These are phyloP conservation scores for Argyrosomus japonicus DNA, from an alignment of 2,113 vertebrate species.

Conservation along the genomic window DNA sequence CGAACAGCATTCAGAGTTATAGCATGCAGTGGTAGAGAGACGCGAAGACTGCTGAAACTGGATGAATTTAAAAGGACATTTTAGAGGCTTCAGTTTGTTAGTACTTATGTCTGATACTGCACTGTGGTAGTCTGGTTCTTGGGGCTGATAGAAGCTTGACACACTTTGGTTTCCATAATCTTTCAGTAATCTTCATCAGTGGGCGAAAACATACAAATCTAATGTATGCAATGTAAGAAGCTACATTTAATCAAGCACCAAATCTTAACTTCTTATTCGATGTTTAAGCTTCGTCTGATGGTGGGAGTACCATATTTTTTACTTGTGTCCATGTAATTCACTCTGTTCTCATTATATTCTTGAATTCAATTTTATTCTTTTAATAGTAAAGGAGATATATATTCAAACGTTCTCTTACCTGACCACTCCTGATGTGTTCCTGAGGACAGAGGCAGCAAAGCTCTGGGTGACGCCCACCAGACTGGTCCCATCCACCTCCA, in stretches of 20 bases:
- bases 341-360: background rate
- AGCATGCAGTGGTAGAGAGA: background rate
- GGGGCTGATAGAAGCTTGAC: constrained; percentile 36
- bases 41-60: background rate
- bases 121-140: background rate
- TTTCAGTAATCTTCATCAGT: constrained; percentile 45
- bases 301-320: background rate
- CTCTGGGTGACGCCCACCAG: constrained; percentile 98
- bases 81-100: background rate
- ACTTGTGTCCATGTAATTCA: background rate
- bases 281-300: background rate
- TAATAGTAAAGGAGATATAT: too few species aligned
- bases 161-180: constrained; percentile 47
- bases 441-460: constrained; percentile 97
- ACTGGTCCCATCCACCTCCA: constrained; percentile 97
- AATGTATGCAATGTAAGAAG: background rate
- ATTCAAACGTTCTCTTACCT: constrained; percentile 84
- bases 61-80: background rate
- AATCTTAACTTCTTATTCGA: background rate
- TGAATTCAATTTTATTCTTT: background rate
- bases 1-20: background rate
- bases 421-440: constrained; percentile 96
- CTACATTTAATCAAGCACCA: background rate
- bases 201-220: constrained; percentile 15
- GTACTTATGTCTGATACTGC: background rate